Percentiles rank a stretch among this genome's conserved stretches.
These are phyloP conservation scores for Drosophila multiciliata DNA, from an alignment of 2,888 invertebrate genomes.

Conservation along the genomic window DNA sequence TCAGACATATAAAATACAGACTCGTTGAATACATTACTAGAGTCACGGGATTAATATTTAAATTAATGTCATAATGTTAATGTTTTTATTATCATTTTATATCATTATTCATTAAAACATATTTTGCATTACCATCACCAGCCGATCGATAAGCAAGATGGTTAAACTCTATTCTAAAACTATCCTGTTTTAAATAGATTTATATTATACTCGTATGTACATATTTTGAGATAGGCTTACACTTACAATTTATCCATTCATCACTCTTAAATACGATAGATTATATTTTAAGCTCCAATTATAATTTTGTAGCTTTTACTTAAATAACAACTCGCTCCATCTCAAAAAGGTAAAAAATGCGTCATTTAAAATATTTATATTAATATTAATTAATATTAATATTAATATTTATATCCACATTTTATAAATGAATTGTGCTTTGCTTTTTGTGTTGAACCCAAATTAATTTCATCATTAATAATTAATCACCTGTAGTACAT, in stretches of 20 bases:
- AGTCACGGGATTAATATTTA: not conserved
- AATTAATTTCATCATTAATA: not conserved
- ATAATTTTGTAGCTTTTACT: not conserved
- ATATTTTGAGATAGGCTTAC: not conserved
- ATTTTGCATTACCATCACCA: not conserved
- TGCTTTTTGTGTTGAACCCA: not conserved
- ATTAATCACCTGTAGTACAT: not conserved
- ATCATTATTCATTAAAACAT: not conserved
- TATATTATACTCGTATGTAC: too few species aligned
- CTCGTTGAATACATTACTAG: not conserved
- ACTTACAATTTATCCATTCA: not conserved
- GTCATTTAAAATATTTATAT: not conserved
- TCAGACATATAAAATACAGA: not conserved
- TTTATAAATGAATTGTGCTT: not conserved
- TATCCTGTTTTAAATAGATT: too few species aligned
- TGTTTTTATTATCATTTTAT: too few species aligned
- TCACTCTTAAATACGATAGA: not conserved
- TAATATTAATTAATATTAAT: too few species aligned
- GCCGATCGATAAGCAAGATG: not conserved
- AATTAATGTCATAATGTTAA: too few species aligned
- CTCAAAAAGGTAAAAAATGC: not conserved
- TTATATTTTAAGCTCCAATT: not conserved
- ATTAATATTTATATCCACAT: not conserved
- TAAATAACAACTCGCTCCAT: not conserved
- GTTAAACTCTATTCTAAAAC: not conserved